Evolutionary conservation across 2,797 vertebrate genomes (phyloP), one percentile per base, ranked within the genome.

Genomic region (Lateolabrax maculatus): DNA sequence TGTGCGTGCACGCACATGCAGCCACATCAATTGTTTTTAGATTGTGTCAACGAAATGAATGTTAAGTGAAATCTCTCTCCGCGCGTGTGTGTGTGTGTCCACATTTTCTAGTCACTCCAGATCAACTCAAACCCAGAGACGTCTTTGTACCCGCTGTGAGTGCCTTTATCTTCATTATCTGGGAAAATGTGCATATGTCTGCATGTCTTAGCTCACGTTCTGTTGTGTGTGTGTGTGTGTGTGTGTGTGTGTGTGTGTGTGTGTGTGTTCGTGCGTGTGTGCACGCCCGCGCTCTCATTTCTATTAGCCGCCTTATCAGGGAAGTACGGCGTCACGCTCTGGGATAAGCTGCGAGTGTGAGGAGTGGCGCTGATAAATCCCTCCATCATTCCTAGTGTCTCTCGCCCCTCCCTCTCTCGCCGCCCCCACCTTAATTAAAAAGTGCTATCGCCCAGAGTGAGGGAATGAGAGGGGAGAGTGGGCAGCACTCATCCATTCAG

Each of bases 341-440:
- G 87, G 90, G 90, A 94, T 94, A 92, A 93, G 94, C 93, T 83
- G 86, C 60, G 44, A 90, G 85, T 89, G 85, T 76, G 87, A 89
- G 89, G 86, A 89, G 90, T 88, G 85, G 81, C 53, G 41, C 91
- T 93, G 92, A 95, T 94, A 94, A 94, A 95, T 93, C 90, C 92
- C 89, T 92, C 93, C 90, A 91, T 95, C 92, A 89, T 89, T 92
- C 83, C 80, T 62, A 78, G 79, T 85, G 82, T 80, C 75, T 79
- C 80, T 21, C 43, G n/a, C 74, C 57, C 43, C 19, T 57, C 80
- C 84, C 83, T 55, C 65, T 15, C 69, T 61, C 67, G 19, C 31
- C 51, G 71, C 81, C 86, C 86, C 81, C 92, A 92, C 93, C 93
- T 94, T 95, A 95, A 95, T 96, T 95, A 94, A 95, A 95, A 95